These are phyloP conservation scores for Rhogogaster chlorosoma DNA, from an alignment of 2,888 invertebrate species.

Conservation along the genomic window DNA sequence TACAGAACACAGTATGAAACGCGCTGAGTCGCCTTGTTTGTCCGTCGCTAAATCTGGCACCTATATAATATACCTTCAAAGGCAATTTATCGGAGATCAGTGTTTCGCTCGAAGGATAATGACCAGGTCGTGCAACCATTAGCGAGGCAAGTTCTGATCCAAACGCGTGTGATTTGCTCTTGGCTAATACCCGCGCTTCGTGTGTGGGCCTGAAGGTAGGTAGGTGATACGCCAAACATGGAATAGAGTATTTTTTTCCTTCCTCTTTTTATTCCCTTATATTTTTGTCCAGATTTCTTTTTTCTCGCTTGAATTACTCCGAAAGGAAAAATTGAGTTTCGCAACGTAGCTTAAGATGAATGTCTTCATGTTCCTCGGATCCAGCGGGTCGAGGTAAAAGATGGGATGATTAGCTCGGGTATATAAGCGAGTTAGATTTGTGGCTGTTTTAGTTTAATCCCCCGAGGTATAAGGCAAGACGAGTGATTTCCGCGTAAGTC, in stretches of 20 bases:
- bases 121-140: slow-evolving; percentile 82
- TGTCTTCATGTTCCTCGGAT: slow-evolving; percentile 9
- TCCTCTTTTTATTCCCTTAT: neutral
- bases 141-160: slow-evolving; percentile 23
- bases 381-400: slow-evolving; percentile 13
- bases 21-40: neutral
- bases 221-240: slow-evolving; percentile 1
- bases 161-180: slow-evolving; percentile 43
- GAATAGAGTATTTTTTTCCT: neutral
- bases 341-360: neutral
- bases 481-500: slow-evolving; percentile 65
- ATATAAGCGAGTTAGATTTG: slow-evolving; percentile 5
- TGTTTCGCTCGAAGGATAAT: slow-evolving; percentile 81
- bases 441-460: neutral
- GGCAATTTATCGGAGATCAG: slow-evolving; percentile 81
- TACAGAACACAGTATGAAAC: neutral
- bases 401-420: slow-evolving; percentile 50
- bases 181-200: slow-evolving; percentile 62
- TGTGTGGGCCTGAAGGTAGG: slow-evolving; percentile 62
- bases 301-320: neutral
- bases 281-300: neutral
- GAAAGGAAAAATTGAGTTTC: neutral
- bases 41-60: slow-evolving; percentile 24
- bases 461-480: slow-evolving; percentile 61
- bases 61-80: slow-evolving; percentile 68